phyloP scores from a whole-genome alignment of 2,888 invertebrate species.

The Rutpela maculata region DNA sequence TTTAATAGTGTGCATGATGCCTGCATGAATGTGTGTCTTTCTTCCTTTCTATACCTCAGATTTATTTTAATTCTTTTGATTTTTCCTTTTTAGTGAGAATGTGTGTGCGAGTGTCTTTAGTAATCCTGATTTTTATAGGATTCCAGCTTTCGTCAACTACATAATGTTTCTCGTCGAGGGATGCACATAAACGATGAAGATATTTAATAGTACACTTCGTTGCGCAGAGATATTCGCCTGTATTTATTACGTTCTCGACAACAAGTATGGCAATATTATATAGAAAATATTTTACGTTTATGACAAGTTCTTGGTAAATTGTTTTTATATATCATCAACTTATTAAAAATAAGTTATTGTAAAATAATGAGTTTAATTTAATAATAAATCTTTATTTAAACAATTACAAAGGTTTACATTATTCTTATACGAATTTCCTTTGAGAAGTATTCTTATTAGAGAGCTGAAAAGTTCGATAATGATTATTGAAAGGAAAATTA shows the following conservation, averaged over 20 bases:
- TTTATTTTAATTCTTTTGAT: conserved; percentile 26
- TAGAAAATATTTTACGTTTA: conserved; percentile 22
- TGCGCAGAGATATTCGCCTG: conserved; percentile 18
- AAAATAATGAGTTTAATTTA: conserved; percentile 26
- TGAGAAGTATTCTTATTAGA: not conserved
- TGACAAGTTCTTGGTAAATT: conserved; percentile 14
- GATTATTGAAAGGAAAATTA: not conserved
- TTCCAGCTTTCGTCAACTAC: conserved; percentile 44
- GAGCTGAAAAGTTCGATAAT: not conserved
- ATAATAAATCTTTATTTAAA: conserved; percentile 47
- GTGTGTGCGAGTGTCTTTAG: conserved; percentile 48
- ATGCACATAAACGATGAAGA: conserved; percentile 27
- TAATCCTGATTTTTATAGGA: conserved; percentile 63
- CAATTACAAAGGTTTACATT: conserved; percentile 27
- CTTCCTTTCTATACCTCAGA: conserved; percentile 26
- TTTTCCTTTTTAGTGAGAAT: conserved; percentile 30
- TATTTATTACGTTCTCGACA: conserved; percentile 3
- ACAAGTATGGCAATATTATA: conserved; percentile 29
- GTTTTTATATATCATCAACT: conserved; percentile 19
- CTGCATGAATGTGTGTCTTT: conserved; percentile 39
- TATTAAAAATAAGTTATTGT: conserved; percentile 33
- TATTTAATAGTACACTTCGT: conserved; percentile 12
- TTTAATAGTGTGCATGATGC: conserved; percentile 48
- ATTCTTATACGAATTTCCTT: conserved; percentile 22
- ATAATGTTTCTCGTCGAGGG: conserved; percentile 34